A percentile compares a stretch with the other conserved stretches of the same genome.
Evolutionary conservation across 1,140 invertebrate species (phyloP).

Genomic region (Dinothrombium tinctorium): DNA sequence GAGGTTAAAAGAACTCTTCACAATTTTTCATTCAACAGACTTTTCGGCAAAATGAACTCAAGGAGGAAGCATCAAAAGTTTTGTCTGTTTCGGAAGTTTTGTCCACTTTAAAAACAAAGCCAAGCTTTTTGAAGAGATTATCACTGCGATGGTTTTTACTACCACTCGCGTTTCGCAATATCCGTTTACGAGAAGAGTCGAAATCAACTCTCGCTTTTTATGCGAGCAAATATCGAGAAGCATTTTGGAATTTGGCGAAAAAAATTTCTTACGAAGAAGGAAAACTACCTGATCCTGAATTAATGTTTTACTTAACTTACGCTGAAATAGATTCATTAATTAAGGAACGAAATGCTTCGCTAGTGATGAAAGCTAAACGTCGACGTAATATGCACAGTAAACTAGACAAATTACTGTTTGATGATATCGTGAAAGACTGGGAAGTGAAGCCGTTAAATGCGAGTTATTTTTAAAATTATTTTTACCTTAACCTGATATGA

Average conservation of each 20-base stretch:
- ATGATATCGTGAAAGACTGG: conserved; percentile 32
- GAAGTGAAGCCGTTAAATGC: conserved; percentile 4
- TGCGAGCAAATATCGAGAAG: conserved; percentile 33
- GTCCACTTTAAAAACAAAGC: no score
- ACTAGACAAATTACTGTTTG: conserved; percentile 34
- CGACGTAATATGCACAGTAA: conserved; percentile 30
- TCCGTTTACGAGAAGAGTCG: conserved; percentile 21
- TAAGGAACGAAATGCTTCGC: conserved; percentile 25
- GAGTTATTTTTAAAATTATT: no score
- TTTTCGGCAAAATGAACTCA: no score
- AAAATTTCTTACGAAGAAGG: conserved; percentile 31
- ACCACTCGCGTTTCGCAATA: conserved; percentile 30
- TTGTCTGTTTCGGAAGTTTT: no score
- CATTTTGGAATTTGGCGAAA: conserved; percentile 30
- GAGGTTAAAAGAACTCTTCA: no score
- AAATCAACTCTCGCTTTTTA: conserved; percentile 18
- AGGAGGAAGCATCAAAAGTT: no score
- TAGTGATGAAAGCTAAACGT: conserved; percentile 37
- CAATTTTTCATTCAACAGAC: no score
- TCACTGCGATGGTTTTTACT: no score
- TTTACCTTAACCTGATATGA: no score
- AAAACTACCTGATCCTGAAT: conserved; percentile 34
- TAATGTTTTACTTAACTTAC: conserved; percentile 42
- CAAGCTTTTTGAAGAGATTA: no score
- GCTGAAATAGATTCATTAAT: conserved; percentile 36